phyloP scores from a whole-genome alignment of 1,140 invertebrate species.

The Aradophagus sp. region DNA sequence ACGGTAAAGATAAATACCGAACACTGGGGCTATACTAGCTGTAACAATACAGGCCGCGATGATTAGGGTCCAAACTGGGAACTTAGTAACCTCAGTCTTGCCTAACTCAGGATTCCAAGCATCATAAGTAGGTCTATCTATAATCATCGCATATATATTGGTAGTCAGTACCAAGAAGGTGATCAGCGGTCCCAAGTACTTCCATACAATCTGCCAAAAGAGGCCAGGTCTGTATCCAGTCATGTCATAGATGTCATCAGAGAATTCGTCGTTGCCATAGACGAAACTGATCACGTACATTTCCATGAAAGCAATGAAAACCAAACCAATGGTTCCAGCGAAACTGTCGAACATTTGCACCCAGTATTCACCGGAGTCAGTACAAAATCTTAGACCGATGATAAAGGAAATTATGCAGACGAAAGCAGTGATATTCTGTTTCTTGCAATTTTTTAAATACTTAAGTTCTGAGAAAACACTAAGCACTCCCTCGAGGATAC shows the following conservation, averaged over 20 bases:
- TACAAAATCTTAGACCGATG: conserved; percentile 92
- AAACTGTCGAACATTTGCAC: conserved; percentile 96
- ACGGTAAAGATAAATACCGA: conserved; percentile 79
- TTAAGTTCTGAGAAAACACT: conserved; percentile 95
- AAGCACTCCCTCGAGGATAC: conserved; percentile 93
- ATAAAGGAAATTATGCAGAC: conserved; percentile 89
- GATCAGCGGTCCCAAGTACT: conserved; percentile 88
- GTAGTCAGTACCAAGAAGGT: conserved; percentile 85
- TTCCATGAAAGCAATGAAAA: conserved; percentile 92
- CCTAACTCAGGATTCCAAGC: conserved; percentile 82
- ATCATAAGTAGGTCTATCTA: conserved; percentile 85
- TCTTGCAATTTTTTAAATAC: conserved; percentile 88
- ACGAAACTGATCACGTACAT: conserved; percentile 86
- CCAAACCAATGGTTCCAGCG: conserved; percentile 93
- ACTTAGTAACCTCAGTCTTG: conserved; percentile 57
- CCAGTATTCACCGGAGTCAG: conserved; percentile 95
- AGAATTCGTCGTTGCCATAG: conserved; percentile 76
- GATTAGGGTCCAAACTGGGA: conserved; percentile 87
- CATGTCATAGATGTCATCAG: conserved; percentile 88
- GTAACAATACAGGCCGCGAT: conserved; percentile 85
- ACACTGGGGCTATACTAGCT: conserved; percentile 85
- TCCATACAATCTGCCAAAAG: conserved; percentile 93
- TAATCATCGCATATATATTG: conserved; percentile 86
- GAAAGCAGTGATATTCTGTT: conserved; percentile 87
- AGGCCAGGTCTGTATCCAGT: conserved; percentile 87